phyloP scores from a whole-genome alignment of 2,113 vertebrate species.

The Cyanistes caeruleus region DNA sequence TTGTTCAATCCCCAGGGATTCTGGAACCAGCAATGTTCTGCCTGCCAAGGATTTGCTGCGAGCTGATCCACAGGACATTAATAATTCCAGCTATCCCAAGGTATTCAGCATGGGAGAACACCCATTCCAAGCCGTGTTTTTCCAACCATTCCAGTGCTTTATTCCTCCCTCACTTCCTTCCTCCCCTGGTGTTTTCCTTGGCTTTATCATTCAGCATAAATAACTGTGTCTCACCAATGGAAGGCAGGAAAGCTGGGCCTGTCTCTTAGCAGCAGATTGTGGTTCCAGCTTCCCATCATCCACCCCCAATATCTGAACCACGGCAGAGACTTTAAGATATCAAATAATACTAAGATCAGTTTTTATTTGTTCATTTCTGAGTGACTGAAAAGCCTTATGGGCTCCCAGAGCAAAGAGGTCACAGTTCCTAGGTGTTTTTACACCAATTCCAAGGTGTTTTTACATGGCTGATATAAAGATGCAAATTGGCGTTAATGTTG shows the following conservation, averaged over 20 bases:
- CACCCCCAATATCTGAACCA: background rate
- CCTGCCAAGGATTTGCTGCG: background rate
- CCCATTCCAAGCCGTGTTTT: background rate
- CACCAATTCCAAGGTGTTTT: background rate
- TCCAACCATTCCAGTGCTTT: background rate
- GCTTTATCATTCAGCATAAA: background rate
- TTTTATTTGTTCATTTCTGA: background rate
- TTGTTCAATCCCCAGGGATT: too few relatives aligned
- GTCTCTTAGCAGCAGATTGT: background rate
- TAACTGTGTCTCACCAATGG: background rate
- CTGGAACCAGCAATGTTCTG: background rate
- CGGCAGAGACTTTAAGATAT: background rate
- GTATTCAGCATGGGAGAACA: background rate
- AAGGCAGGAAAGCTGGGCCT: background rate
- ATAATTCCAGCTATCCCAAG: background rate
- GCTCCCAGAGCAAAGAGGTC: background rate
- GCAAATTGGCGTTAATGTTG: background rate
- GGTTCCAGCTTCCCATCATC: background rate
- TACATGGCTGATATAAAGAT: background rate
- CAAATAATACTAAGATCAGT: background rate
- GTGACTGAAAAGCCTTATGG: background rate
- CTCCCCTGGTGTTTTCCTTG: background rate
- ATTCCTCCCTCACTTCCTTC: background rate
- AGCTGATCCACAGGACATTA: background rate
- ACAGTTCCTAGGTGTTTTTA: background rate